Percentiles rank a stretch among this genome's conserved stretches.
Evolutionary conservation across 2,888 invertebrate species (phyloP).

Genomic region (Oscheius onirici): DNA sequence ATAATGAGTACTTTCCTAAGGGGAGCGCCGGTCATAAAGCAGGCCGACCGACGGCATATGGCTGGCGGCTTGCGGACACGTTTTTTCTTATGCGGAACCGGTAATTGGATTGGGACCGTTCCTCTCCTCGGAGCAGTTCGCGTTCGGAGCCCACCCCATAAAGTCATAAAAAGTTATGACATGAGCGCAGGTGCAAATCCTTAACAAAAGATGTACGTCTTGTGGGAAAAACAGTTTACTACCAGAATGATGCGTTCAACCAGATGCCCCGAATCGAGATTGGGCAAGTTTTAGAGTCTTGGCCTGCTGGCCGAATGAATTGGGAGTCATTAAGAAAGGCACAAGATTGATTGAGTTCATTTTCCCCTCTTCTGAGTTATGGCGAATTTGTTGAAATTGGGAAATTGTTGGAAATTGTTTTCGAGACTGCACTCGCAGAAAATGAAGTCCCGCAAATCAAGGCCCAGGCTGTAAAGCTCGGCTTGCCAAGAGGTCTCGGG

Average conservation of each 20-base stretch:
- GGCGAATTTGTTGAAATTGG: too few species aligned
- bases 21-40: slow-evolving; percentile 31
- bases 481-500: neutral
- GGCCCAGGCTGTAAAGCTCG: neutral
- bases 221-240: slow-evolving; percentile 13
- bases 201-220: neutral
- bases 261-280: slow-evolving; percentile 3
- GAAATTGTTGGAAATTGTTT: slow-evolving; percentile 17
- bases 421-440: neutral
- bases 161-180: slow-evolving; percentile 1
- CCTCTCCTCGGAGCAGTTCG: slow-evolving; percentile 5
- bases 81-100: slow-evolving; percentile 20
- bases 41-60: slow-evolving; percentile 28
- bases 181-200: neutral
- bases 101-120: slow-evolving; percentile 24
- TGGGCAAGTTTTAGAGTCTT: neutral
- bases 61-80: slow-evolving; percentile 25
- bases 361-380: slow-evolving; percentile 11
- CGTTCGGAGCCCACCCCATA: neutral
- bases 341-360: slow-evolving; percentile 21
- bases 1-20: slow-evolving; percentile 32
- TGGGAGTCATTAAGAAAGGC: slow-evolving; percentile 5
- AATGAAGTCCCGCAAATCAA: neutral
- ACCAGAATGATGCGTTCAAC: neutral
- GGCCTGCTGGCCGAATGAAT: neutral